phyloP scores from a whole-genome alignment of 2,113 vertebrate genomes.

The Neolamprologus cancellatus region DNA sequence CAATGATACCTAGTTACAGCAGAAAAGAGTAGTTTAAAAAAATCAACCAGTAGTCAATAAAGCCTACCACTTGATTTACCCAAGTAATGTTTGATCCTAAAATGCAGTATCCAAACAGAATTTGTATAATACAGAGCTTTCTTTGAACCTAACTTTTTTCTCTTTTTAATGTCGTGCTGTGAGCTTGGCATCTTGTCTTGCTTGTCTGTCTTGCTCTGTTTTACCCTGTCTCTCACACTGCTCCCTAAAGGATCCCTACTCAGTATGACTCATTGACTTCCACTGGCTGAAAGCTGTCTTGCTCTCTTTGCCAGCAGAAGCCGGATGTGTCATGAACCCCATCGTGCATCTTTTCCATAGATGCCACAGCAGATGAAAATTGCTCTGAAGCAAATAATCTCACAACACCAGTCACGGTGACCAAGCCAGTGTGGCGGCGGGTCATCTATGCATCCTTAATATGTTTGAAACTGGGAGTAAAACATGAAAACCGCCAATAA shows the following conservation, averaged over 20 bases:
- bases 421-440: not conserved
- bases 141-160: not conserved
- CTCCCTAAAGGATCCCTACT: conserved; percentile 37
- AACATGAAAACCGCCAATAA: not conserved
- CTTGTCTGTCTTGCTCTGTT: conserved; percentile 16
- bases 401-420: conserved; percentile 1
- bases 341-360: conserved; percentile 55
- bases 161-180: not conserved
- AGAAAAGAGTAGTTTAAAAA: not conserved
- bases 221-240: conserved; percentile 18
- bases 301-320: conserved; percentile 55
- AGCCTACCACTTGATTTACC: not conserved
- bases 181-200: conserved; percentile 5
- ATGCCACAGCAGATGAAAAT: conserved; percentile 37
- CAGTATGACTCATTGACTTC: conserved; percentile 50
- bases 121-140: not conserved
- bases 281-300: conserved; percentile 50
- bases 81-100: not conserved
- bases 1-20: not conserved
- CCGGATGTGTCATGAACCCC: conserved; percentile 70
- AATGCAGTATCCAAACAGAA: not conserved
- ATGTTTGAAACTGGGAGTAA: not conserved
- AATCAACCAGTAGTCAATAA: not conserved
- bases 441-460: not conserved
- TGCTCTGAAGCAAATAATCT: not conserved